Evolutionary conservation across 2,888 invertebrate species (phyloP).

Genomic region (Rhorus exstirpatorius): DNA sequence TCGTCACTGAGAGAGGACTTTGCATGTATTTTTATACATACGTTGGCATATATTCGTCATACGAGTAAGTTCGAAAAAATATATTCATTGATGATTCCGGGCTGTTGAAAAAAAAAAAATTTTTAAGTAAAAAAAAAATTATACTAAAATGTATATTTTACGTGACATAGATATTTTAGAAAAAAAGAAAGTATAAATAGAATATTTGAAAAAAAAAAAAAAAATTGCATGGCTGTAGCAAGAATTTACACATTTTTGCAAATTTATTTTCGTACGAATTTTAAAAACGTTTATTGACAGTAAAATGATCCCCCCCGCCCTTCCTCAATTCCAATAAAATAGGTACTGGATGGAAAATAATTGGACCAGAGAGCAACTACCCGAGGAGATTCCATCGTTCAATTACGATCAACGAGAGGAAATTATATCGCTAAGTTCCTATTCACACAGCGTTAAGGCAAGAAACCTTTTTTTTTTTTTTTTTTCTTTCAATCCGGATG

Average conservation of each 20-base stretch:
- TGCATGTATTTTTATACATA: constrained; percentile 71
- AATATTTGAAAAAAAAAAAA: too few relatives aligned
- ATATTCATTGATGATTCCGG: not conserved
- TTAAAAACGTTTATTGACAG: too few relatives aligned
- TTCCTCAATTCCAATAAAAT: too few relatives aligned
- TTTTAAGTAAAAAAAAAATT: not conserved
- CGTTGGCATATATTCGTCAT: constrained; percentile 67
- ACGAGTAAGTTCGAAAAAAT: constrained; percentile 71
- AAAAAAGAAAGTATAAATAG: too few relatives aligned
- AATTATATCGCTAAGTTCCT: not conserved
- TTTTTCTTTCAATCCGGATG: not conserved
- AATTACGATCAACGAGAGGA: constrained; percentile 2
- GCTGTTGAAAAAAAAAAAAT: constrained; percentile 19
- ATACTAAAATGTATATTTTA: too few relatives aligned
- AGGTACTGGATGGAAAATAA: constrained; percentile 76
- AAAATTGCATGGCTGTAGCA: too few relatives aligned
- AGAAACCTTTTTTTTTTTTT: not conserved
- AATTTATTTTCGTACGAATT: too few relatives aligned
- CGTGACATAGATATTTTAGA: too few relatives aligned
- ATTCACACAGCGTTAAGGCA: constrained; percentile 4
- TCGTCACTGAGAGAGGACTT: constrained; percentile 77
- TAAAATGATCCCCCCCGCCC: too few relatives aligned
- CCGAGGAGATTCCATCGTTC: constrained; percentile 23
- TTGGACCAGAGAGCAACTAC: constrained; percentile 70
- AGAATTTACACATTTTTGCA: too few relatives aligned